phyloP scores from a whole-genome alignment of 2,113 vertebrate genomes.

The Xiphophorus couchianus region DNA sequence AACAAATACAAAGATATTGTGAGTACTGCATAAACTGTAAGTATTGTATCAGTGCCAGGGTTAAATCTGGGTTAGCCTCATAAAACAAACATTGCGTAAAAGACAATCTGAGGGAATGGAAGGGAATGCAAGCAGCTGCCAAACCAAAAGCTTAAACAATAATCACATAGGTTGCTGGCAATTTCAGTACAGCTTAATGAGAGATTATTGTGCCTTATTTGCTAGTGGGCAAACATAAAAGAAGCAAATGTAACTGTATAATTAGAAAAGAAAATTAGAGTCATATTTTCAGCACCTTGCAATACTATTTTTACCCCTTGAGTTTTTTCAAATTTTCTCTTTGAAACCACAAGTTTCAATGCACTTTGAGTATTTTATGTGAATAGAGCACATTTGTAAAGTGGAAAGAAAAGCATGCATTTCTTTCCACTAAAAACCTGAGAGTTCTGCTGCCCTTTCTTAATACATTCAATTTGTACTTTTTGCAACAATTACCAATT shows the following conservation, averaged over 20 bases:
- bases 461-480: neutral
- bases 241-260: neutral
- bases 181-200: neutral
- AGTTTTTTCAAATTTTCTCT: neutral
- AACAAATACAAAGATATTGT: conserved; percentile 21
- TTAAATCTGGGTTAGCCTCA: conserved; percentile 46
- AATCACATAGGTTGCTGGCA: neutral
- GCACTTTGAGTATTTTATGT: no score
- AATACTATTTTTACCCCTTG: neutral
- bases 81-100: conserved; percentile 36
- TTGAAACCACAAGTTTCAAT: no score
- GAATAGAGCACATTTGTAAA: neutral
- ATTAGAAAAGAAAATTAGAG: no score
- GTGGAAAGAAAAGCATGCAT: neutral
- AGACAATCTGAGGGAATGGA: conserved; percentile 9
- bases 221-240: neutral
- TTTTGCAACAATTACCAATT: neutral
- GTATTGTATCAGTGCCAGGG: neutral
- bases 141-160: neutral
- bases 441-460: neutral
- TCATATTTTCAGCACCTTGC: neutral
- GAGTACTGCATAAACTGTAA: neutral
- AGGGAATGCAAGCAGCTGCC: neutral
- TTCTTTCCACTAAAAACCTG: neutral
- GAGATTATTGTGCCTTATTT: neutral